Conservation (phyloP, 2,888 invertebrate species). For the Perizoma affinitatum region DNA sequence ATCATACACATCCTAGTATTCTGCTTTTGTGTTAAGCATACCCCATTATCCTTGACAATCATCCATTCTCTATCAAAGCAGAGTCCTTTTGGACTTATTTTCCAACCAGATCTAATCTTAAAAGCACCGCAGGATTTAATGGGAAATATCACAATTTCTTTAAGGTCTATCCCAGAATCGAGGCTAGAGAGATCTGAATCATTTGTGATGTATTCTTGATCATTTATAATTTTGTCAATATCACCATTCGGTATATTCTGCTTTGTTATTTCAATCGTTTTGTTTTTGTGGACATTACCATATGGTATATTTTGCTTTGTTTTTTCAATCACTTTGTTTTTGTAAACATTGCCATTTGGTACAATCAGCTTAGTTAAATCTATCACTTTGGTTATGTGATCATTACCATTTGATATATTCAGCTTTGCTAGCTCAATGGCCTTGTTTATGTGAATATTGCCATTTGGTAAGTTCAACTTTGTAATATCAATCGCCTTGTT, state of each 20-base stretch:
- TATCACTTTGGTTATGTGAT: not conserved
- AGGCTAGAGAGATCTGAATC: constrained; percentile 33
- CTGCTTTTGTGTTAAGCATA: constrained; percentile 95
- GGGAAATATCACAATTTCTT: constrained; percentile 88
- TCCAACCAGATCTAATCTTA: constrained; percentile 87
- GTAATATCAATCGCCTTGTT: constrained; percentile 35
- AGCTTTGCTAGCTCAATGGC: not conserved
- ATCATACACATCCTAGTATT: constrained; percentile 91
- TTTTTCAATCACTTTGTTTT: too few relatives aligned
- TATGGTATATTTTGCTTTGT: too few relatives aligned
- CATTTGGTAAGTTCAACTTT: constrained; percentile 37
- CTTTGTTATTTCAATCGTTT: constrained; percentile 6
- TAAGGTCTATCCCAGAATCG: constrained; percentile 51
- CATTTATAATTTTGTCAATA: constrained; percentile 40
- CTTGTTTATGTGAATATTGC: constrained; percentile 22
- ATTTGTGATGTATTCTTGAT: constrained; percentile 42
- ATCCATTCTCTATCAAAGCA: constrained; percentile 97
- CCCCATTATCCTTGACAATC: constrained; percentile 92
- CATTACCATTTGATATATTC: too few relatives aligned
- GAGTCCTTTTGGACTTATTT: constrained; percentile 89
- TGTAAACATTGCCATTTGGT: too few relatives aligned
- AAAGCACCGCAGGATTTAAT: constrained; percentile 95
- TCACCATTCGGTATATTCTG: constrained; percentile 41
- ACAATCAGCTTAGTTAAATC: too few relatives aligned
- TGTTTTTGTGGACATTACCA: too few relatives aligned